These are phyloP conservation scores for Cryptophagus acutangulus DNA, from an alignment of 2,888 invertebrate genomes.

Conservation along the genomic window DNA sequence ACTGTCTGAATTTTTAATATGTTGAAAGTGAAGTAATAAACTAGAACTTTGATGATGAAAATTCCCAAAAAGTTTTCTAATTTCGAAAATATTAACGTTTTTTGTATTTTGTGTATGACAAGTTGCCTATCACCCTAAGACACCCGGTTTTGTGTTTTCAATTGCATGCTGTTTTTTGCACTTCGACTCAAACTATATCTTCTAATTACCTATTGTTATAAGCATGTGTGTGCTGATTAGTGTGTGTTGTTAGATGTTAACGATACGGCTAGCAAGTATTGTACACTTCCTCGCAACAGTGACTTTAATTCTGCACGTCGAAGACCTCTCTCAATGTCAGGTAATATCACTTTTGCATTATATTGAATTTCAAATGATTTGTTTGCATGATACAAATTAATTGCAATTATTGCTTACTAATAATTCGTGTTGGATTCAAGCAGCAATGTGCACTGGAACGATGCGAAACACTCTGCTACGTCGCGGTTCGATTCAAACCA, in stretches of 20 bases:
- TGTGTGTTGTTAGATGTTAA: constrained; percentile 45
- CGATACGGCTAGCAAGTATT: constrained; percentile 56
- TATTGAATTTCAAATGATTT: not conserved
- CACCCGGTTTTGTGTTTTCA: too few relatives aligned
- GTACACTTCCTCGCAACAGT: constrained; percentile 52
- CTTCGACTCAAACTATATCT: not conserved
- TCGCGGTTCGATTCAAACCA: constrained; percentile 55
- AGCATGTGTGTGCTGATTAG: constrained; percentile 40
- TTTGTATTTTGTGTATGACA: too few relatives aligned
- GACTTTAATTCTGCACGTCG: constrained; percentile 53
- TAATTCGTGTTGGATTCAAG: too few relatives aligned
- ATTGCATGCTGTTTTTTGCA: not conserved
- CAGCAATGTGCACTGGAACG: constrained; percentile 37
- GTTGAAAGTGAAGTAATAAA: too few relatives aligned
- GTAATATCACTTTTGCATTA: too few relatives aligned
- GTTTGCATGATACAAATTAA: too few relatives aligned
- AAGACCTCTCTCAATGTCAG: constrained; percentile 59
- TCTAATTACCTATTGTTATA: constrained; percentile 14
- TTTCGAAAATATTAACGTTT: too few relatives aligned
- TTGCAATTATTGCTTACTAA: too few relatives aligned
- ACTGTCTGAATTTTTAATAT: too few relatives aligned
- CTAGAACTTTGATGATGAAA: too few relatives aligned
- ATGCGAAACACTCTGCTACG: constrained; percentile 51
- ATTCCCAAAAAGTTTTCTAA: too few relatives aligned
- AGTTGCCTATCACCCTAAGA: too few relatives aligned